phyloP scores from a whole-genome alignment of 1,140 invertebrate species.

The Drosophila kurseongensis region DNA sequence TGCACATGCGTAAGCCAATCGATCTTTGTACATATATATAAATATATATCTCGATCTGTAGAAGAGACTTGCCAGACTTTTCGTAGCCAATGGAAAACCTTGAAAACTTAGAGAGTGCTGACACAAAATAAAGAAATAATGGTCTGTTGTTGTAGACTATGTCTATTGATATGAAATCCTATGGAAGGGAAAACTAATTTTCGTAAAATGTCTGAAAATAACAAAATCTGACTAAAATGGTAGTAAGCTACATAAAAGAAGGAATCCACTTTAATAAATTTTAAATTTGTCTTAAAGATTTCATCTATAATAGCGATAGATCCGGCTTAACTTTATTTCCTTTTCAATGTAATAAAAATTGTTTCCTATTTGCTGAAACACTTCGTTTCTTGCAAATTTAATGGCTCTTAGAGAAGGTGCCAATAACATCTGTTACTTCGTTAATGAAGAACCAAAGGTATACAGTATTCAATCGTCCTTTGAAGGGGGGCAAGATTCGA shows the following conservation, averaged over 20 bases:
- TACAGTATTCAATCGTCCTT: conserved; percentile 11
- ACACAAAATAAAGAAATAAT: conserved; percentile 4
- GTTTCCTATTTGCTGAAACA: conserved; percentile 5
- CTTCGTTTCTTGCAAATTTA: background rate
- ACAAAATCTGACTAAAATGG: too few species aligned
- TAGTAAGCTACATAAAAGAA: too few species aligned
- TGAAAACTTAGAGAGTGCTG: conserved; percentile 12
- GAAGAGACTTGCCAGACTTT: conserved; percentile 46
- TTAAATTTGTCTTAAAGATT: too few species aligned
- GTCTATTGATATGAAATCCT: background rate
- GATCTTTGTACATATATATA: conserved; percentile 39
- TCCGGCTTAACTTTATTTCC: conserved; percentile 3
- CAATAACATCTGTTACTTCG: too few species aligned
- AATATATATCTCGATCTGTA: conserved; percentile 5
- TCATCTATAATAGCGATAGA: background rate
- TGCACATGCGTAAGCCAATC: conserved; percentile 75
- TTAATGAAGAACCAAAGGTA: background rate
- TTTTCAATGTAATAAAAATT: conserved; percentile 22
- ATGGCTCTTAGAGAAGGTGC: background rate
- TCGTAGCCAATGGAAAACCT: conserved; percentile 42
- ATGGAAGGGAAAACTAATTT: too few species aligned
- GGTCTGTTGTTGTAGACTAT: background rate
- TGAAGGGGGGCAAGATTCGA: conserved; percentile 2
- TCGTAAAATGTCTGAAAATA: too few species aligned
- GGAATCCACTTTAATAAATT: too few species aligned